Conservation (phyloP, 1,140 invertebrate species). For the Listronotus bonariensis region DNA sequence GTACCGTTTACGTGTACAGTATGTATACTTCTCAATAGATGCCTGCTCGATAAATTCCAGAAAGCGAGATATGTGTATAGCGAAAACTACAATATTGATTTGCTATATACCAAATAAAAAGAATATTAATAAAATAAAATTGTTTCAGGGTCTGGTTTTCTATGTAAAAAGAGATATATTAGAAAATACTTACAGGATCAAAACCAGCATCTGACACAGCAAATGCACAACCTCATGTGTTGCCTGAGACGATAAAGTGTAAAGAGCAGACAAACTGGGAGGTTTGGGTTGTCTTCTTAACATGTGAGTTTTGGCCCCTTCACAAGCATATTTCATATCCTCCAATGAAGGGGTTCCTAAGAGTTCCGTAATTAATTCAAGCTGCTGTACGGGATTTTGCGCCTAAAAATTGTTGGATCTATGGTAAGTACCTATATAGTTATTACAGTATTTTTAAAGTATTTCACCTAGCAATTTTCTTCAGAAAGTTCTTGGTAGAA, state of each 20-base stretch:
- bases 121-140: too few species aligned
- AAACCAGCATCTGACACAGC: conserved; percentile 96
- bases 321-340: conserved; percentile 95
- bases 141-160: too few species aligned
- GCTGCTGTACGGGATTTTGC: conserved; percentile 61
- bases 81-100: too few species aligned
- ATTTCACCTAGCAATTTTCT: too few species aligned
- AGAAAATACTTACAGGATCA: conserved; percentile 86
- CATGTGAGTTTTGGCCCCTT: conserved; percentile 93
- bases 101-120: too few species aligned
- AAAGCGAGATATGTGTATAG: too few species aligned
- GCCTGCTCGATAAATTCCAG: too few species aligned
- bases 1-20: too few species aligned
- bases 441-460: too few species aligned
- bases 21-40: too few species aligned
- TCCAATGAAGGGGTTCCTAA: conserved; percentile 94
- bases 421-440: too few species aligned
- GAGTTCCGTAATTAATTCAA: conserved; percentile 96
- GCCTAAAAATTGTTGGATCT: conserved; percentile 52
- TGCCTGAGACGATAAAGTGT: conserved; percentile 88
- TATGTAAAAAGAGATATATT: conserved; percentile 7
- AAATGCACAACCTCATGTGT: conserved; percentile 98
- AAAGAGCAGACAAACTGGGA: conserved; percentile 86
- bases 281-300: conserved; percentile 85
- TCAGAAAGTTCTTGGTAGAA: too few species aligned